Evolutionary conservation across 2,888 invertebrate species (phyloP).

Genomic region (Calliscelio sp.): DNA sequence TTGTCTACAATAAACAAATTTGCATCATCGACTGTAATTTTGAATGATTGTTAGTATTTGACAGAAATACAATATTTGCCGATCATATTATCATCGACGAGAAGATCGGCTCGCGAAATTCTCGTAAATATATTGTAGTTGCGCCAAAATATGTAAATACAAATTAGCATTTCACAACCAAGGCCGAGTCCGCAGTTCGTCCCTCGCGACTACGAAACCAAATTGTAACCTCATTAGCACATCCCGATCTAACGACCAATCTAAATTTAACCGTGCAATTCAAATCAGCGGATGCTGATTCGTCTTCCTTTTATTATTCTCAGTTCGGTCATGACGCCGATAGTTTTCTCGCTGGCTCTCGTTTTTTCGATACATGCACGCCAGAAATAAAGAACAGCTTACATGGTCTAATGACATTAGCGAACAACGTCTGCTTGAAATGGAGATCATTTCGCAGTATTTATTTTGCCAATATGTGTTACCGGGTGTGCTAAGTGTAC

Average conservation of each 20-base stretch:
- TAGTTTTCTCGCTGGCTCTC: conserved; percentile 37
- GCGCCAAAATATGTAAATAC: conserved; percentile 63
- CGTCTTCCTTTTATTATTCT: conserved; percentile 46
- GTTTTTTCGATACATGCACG: too few species aligned
- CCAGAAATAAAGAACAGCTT: not conserved
- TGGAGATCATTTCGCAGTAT: conserved; percentile 27
- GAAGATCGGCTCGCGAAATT: conserved; percentile 21
- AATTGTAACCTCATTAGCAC: conserved; percentile 68
- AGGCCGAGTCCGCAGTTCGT: conserved; percentile 46
- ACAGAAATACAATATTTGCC: not conserved
- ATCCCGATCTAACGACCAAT: conserved; percentile 63
- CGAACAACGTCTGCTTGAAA: conserved; percentile 22
- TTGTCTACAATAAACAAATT: too few species aligned
- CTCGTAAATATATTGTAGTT: conserved; percentile 15
- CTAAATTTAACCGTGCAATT: conserved; percentile 69
- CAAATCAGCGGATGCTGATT: conserved; percentile 56
- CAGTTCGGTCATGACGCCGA: conserved; percentile 30
- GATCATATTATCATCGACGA: conserved; percentile 17
- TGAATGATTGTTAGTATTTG: too few species aligned
- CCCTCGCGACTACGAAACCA: conserved; percentile 48
- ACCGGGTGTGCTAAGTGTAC: not conserved
- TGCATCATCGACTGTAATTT: too few species aligned
- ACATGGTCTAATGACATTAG: conserved; percentile 48
- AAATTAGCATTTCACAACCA: conserved; percentile 62
- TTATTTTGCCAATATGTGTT: not conserved